These are phyloP conservation scores for Galerucella pusilla DNA, from an alignment of 2,888 invertebrate genomes.

Conservation along the genomic window DNA sequence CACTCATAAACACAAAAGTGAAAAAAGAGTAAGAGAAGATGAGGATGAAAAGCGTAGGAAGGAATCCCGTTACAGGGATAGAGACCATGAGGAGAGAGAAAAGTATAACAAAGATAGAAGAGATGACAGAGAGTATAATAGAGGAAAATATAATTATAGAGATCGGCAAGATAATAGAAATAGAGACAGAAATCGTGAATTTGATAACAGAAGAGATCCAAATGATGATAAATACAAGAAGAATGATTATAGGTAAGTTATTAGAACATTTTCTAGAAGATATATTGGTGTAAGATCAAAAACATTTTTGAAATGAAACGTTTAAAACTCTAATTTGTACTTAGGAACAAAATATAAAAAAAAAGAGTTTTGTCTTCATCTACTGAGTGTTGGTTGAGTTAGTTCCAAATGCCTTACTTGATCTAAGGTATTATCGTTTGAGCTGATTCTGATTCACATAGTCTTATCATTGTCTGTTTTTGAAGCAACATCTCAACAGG, in stretches of 20 bases:
- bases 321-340: too few species aligned
- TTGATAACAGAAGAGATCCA: conserved; percentile 20
- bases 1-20: conserved; percentile 34
- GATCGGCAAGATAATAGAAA: conserved; percentile 33
- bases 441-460: too few species aligned
- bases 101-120: conserved; percentile 28
- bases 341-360: too few species aligned
- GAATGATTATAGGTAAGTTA: conserved; percentile 35
- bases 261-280: conserved; percentile 1
- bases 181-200: conserved; percentile 34
- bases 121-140: conserved; percentile 23
- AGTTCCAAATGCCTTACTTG: too few species aligned
- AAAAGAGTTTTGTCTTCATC: too few species aligned
- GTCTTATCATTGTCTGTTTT: too few species aligned
- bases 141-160: conserved; percentile 33
- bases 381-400: too few species aligned
- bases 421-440: too few species aligned
- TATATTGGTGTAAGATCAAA: neutral
- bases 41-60: conserved; percentile 36
- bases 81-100: conserved; percentile 20
- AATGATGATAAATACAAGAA: conserved; percentile 39
- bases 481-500: too few species aligned
- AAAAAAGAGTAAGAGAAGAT: conserved; percentile 34
- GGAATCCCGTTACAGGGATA: conserved; percentile 38
- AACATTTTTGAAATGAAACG: neutral